Conservation (phyloP, 2,797 vertebrate species). For the Muscicapa comitata region DNA sequence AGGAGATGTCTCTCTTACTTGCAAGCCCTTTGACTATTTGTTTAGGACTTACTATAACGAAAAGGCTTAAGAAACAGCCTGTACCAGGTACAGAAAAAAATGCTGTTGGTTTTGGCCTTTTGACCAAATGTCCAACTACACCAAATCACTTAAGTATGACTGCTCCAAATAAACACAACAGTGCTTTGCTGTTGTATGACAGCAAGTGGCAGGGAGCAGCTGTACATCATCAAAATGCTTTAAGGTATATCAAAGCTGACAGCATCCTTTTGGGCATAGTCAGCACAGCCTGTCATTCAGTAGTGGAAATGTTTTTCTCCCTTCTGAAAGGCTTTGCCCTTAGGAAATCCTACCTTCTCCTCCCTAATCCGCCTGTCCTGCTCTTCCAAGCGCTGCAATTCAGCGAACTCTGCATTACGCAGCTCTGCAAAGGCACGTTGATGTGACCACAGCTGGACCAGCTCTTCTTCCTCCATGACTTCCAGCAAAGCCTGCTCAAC, state of each 20-base stretch:
- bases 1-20: background rate
- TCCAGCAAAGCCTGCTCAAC: conserved; percentile 91
- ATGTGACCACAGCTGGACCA: conserved; percentile 78
- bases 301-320: background rate
- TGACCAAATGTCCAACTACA: background rate
- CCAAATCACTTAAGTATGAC: background rate
- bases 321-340: background rate
- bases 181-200: background rate
- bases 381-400: conserved; percentile 89
- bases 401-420: conserved; percentile 82
- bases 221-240: background rate
- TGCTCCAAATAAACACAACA: background rate
- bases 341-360: conserved; percentile 79
- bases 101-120: background rate
- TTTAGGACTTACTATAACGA: background rate
- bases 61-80: background rate
- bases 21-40: background rate
- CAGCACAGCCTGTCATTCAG: background rate
- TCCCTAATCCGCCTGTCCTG: conserved; percentile 82
- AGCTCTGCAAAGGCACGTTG: conserved; percentile 81
- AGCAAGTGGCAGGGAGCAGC: background rate
- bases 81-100: background rate
- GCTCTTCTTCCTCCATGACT: conserved; percentile 93
- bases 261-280: background rate
- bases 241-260: background rate